Evolutionary conservation across 35 echinoderm and acorn worm species (phyloP), one percentile per base, ranked within the genome.

Genomic region (Ptychodera flava): DNA sequence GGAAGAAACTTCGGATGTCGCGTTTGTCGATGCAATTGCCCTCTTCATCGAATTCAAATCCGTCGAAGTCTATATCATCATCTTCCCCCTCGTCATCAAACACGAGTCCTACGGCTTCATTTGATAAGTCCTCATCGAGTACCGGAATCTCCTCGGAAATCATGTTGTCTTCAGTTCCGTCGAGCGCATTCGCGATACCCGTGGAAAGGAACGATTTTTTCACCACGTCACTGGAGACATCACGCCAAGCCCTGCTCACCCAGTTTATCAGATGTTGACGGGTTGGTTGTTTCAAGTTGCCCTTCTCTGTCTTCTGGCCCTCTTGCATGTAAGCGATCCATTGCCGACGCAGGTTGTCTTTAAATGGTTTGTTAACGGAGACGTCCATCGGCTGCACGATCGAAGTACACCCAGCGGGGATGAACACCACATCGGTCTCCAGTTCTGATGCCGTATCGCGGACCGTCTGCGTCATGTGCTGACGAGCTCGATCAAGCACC

Each of bases 241-340:
- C 36, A 10, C 30, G n/a, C 85, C 85, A 86, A 33, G 85, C 37
- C 31, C 64, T 31, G 0, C 36, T 64, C 22, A 86, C 85, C 85
- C 85, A 86, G 31, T 86, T 33, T 16, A 78, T 32, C 29, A 35
- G 33, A 28, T 79, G 77, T 10, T 79, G 85, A 16, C 77, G 27
- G 30, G 85, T 33, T n/a, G 85, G 31, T 36, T 87, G 85, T 36
- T 76, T 87, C 32, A 87, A 36, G 32, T 87, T 87, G 1, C 85
- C 85, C 16, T 77, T 30, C 22, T 76, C 52, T 35, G 85, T 87
- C 22, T 22, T 64, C 6, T 79, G 34, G 28, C 78, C 12, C 79
- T 32, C 16, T n/a, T n/a, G n/a, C n/a, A n/a, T n/a, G n/a, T n/a
- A n/a, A n/a, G n/a, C n/a, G n/a, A 76, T 87, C 85, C 85, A 87